phyloP scores from a whole-genome alignment of 1,140 invertebrate genomes.

The Formica selysi region DNA sequence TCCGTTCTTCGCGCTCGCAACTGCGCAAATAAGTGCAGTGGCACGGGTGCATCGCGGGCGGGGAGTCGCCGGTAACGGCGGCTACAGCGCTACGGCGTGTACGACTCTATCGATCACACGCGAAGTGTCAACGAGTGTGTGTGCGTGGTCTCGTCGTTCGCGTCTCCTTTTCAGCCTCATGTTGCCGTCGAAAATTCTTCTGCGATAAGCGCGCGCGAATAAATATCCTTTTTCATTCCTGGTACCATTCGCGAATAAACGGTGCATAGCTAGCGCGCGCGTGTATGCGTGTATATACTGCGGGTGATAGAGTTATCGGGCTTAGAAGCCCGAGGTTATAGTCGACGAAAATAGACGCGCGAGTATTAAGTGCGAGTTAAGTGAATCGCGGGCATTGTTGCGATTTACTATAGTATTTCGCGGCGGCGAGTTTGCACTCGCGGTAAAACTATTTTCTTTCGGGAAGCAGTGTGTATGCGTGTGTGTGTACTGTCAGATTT shows the following conservation, averaged over 20 bases:
- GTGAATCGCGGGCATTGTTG: background rate
- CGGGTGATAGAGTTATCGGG: background rate
- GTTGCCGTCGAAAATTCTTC: background rate
- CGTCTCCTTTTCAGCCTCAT: background rate
- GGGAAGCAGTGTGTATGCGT: background rate
- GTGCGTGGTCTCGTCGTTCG: background rate
- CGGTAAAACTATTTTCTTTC: background rate
- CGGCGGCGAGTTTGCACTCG: background rate
- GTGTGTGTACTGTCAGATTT: background rate
- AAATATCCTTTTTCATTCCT: no score
- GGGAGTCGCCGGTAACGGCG: slow-evolving; percentile 9
- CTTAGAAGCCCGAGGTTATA: background rate
- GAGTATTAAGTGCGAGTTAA: background rate
- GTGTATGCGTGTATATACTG: no score
- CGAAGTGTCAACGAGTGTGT: slow-evolving; percentile 43
- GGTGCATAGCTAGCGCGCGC: no score
- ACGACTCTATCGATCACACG: slow-evolving; percentile 54
- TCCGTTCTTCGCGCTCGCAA: background rate
- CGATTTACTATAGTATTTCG: background rate
- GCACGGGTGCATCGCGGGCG: background rate
- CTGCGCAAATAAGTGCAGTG: background rate
- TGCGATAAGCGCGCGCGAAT: background rate
- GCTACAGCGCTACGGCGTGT: background rate
- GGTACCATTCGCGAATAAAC: no score
- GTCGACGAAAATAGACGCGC: slow-evolving; percentile 28